Base-by-base conservation (phyloP, 2,113 vertebrate genomes). In the Alectura lathami region DNA sequence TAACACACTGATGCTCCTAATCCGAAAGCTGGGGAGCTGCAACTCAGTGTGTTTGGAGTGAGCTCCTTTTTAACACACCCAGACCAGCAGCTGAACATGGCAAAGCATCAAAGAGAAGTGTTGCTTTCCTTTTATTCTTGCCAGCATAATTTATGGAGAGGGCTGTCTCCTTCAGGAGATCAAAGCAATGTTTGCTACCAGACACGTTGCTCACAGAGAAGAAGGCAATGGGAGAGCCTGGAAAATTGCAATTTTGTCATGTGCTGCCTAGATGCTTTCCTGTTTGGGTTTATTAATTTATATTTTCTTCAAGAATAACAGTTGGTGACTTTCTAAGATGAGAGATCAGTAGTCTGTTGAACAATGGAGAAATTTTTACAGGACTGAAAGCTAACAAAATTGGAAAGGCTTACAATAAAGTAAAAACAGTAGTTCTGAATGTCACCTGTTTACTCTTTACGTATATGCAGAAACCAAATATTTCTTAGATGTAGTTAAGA, bases 21-120 rank as follows among this genome's bases (percentile, higher is more conserved):
- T 50, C 21, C 53, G 48, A 80, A 68, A 89, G 5, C 45, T 45
- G 48, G 16, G 12, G 24, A 66, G 20, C 40, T 87, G n/a, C 34
- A 84, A 24, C 32, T 53, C 23, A 11, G 0, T 2, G 4, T 53
- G 14, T 68, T 64, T 0, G 0, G 27, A 84, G 14, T 66, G 11
- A 7, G 9, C 68, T 72, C 17, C 47, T 82, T 60, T 60, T 79
- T n/a, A 40, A 42, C 60, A 21, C 15, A 62, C 10, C 3, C 45
- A 82, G 66, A 69, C 27, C 43, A 76, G 26, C 45, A 70, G n/a
- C 38, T 82, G 78, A 47, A 32, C 24, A 34, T 38, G 40, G 62
- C 13, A 21, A 89, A 76, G 4, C 67, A 91, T 77, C 72, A 96
- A 89, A 94, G 36, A n/a, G 82, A 64, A 43, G 3, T 38, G 17